A percentile compares a stretch with the other conserved stretches of the same genome.
These are phyloP conservation scores for Pyrochroa serraticornis DNA, from an alignment of 2,888 invertebrate species.

Conservation along the genomic window DNA sequence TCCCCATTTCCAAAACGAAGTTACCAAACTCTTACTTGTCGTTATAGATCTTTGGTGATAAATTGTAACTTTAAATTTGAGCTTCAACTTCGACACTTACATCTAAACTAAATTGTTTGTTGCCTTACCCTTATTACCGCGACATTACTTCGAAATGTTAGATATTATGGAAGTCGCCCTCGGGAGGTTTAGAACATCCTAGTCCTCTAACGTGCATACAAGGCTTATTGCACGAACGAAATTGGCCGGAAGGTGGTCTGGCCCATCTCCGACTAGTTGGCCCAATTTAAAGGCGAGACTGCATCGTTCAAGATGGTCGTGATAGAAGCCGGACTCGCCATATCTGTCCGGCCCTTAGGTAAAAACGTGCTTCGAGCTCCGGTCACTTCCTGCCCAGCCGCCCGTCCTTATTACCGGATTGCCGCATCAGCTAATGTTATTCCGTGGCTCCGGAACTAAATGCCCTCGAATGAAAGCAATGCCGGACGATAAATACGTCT, in stretches of 20 bases:
- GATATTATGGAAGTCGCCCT: too few relatives aligned
- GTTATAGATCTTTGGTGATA: too few relatives aligned
- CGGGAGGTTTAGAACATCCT: too few relatives aligned
- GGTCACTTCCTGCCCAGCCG: slow-evolving; percentile 8
- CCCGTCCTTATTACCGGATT: slow-evolving; percentile 28
- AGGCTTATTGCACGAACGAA: slow-evolving; percentile 21
- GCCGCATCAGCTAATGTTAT: slow-evolving; percentile 28
- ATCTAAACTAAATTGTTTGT: too few relatives aligned
- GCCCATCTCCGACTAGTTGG: slow-evolving; percentile 14
- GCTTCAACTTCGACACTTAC: too few relatives aligned
- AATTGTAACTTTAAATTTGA: too few relatives aligned
- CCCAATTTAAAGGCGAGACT: slow-evolving; percentile 25
- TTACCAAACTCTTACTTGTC: too few relatives aligned
- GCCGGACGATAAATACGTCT: too few relatives aligned
- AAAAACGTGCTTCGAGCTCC: slow-evolving; percentile 23
- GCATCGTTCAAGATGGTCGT: slow-evolving; percentile 26
- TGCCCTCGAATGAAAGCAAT: slow-evolving; percentile 1
- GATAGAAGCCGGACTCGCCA: slow-evolving; percentile 15
- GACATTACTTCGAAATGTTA: too few relatives aligned
- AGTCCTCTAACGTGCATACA: slow-evolving; percentile 15
- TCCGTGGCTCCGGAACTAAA: slow-evolving; percentile 1
- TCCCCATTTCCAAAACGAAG: too few relatives aligned
- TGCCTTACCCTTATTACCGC: too few relatives aligned
- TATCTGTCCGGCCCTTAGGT: slow-evolving; percentile 19
- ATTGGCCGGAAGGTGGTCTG: slow-evolving; percentile 27